Base-by-base conservation (phyloP, 2,113 vertebrate genomes). In the Triplophysa tibetana region DNA sequence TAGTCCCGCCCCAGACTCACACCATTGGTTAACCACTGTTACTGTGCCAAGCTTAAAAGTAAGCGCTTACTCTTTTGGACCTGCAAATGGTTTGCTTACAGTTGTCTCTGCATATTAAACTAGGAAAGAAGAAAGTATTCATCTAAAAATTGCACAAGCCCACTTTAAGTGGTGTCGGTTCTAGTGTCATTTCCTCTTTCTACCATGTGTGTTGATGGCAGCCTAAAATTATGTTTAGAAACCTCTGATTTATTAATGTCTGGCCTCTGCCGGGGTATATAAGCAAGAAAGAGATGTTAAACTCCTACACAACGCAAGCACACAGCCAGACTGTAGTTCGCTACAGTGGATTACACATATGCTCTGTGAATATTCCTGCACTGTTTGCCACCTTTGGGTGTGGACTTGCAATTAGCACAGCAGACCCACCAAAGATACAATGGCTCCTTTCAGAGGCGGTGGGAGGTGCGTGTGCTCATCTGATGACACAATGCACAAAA, bases 371-470 rank as follows among this genome's bases (percentile, higher is more conserved):
- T 58, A 48, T 74, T 74, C 21, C 63, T 65, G 69, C 56, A 81
- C 70, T 56, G 33, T 43, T 16, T 21, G 48, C 21, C 64, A 60
- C 54, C 23, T 41, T 21, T 24, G 80, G 80, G 80, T 75, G 81
- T 75, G 58, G 63, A 29, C 82, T 77, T 81, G 76, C 77, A 83
- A 78, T 70, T 87, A 81, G 84, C 79, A 65, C 72, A 67, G 77
- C 60, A 64, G 58, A 70, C 62, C 73, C 70, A 86, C 65, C 21
- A 8, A 65, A 65, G 19, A 19, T 76, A 91, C 88, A 92, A 91
- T 86, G 81, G 78, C 66, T 81, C 77, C 84, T 86, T 91, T 93
- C 85, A 91, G 80, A 45, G 82, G 70, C 76, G 78, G 83, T 78
- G 23, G 52, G 56, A 77, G 26, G 14, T 82, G 76, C 83, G 75